Base-by-base conservation (phyloP, 2,113 vertebrate genomes). In the Callospermophilus lateralis region DNA sequence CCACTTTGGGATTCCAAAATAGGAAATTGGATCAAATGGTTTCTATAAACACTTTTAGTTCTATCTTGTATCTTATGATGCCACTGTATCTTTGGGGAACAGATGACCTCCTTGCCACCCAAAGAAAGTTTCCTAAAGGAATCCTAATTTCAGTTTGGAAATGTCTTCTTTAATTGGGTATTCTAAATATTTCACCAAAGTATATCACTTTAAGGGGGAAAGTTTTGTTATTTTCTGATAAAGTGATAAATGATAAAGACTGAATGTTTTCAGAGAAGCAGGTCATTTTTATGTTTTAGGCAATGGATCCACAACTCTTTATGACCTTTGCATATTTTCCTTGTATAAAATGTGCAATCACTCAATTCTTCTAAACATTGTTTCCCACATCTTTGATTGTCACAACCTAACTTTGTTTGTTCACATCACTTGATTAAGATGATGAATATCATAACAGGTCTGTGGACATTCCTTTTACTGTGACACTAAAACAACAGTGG, bases 401-500 rank as follows among this genome's bases (percentile, higher is more conserved):
- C 96, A 92, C 90, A 96, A 74, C 93, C 97, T 97, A 98, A 98
- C 95, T 97, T 92, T 39, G 20, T 94, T 98, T 98, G 93, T 97
- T 98, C 95, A 96, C 92, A 93, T 98, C 96, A 92, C 95, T 95
- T 95, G 74, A 94, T 98, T 97, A 97, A 87, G 96, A 96, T 98
- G 98, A 98, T 97, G 96, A 97, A 98, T 98, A 97, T 98, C 96
- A 96, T 96, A 98, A 98, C 93, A 98, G 88, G 94, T 81, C 96
- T 92, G 90, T 0, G 63, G 95, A 95, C 97, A 98, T 98, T 98
- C 98, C 94, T 97, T 98, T 97, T 97, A 45, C 96, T 80, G 96
- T 98, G 98, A 98, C 97, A 98, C 88, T 98, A 97, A 96, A 98
- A 98, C 96, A 98, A 98, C 97, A 98, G 34, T 87, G 74, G 87